Base-by-base conservation (phyloP, 1,140 invertebrate genomes). In the Pachyrhynchus sulphureomaculatus region DNA sequence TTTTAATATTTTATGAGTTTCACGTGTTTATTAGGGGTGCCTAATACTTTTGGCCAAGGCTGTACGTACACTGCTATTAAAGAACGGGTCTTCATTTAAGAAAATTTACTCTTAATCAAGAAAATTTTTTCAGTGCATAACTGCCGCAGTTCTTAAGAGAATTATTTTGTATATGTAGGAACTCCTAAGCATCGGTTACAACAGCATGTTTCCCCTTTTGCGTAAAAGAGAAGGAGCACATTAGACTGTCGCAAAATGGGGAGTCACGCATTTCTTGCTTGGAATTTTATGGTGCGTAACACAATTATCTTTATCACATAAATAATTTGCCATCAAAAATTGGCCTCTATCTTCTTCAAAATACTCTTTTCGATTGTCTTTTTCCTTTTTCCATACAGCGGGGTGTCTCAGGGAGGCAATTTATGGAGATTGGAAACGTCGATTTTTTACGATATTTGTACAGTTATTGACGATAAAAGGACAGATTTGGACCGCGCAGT, bases 281-380 rank as follows among this genome's bases (percentile, higher is more conserved):
- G 53, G 13, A 45, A 45, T 41, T 56, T 56, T 55, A 55, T 55
- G 53, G 53, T 44, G 53, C 53, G 53, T 55, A 55, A 55, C 53
- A 33, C 53, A 55, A 55, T 55, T 55, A 55, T 55, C 53, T 55
- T 56, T 56, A 34, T 56, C 53, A 34, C 53, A 56, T 56, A 56
- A 56, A 56, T 56, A 56, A 56, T 37, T 56, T n/a, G 53, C 53
- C 39, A 45, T 56, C 26, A 45, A 56, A 56, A 56, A 56, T 56
- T 56, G 42, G 53, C 41, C 41, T 45, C 51, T 24, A 53, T 53
- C 18, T 53, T 21, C 51, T 53, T 45, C 15, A 26, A n/a, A 56
- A 56, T 45, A 34, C 53, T 39, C 1, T 56, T 56, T 56, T 56
- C 39, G 34, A 56, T 56, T 45, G 53, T 56, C 29, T 45, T 34